A percentile compares a stretch with the other conserved stretches of the same genome.
Conservation (phyloP, 1,140 invertebrate genomes). For the Lucilia cuprina region DNA sequence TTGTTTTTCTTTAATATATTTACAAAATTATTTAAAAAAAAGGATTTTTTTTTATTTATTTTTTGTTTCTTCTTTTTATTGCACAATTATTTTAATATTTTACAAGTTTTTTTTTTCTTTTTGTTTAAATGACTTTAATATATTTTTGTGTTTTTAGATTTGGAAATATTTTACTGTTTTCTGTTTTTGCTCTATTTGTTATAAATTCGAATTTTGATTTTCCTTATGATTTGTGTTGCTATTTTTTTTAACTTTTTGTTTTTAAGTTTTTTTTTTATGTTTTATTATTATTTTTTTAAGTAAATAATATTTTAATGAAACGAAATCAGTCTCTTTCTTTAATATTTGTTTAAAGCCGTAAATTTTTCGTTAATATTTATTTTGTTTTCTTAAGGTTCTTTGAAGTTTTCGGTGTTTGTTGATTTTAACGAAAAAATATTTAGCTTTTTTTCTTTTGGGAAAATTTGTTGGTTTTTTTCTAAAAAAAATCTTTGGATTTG, state of each 20-base stretch:
- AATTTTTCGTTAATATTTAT: conserved; percentile 17
- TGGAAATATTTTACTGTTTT: not conserved
- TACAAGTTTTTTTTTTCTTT: conserved; percentile 39
- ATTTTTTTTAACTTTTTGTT: not conserved
- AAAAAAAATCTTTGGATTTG: conserved; percentile 32
- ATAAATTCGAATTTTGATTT: conserved; percentile 62
- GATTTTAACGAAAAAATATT: conserved; percentile 23
- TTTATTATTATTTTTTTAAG: conserved; percentile 39
- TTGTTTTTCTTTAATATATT: not conserved
- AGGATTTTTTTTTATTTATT: not conserved
- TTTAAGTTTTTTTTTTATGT: conserved; percentile 4
- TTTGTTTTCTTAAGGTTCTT: not conserved
- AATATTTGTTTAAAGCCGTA: conserved; percentile 37
- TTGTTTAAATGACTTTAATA: not conserved
- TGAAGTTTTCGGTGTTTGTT: not conserved
- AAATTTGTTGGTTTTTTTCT: conserved; percentile 27
- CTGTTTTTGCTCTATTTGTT: conserved; percentile 36
- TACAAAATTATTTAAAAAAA: not conserved
- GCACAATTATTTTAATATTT: not conserved
- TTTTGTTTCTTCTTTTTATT: conserved; percentile 43
- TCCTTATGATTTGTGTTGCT: conserved; percentile 8
- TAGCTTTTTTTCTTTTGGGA: conserved; percentile 11
- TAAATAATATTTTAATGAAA: conserved; percentile 46
- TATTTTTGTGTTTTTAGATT: not conserved
- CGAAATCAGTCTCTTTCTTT: conserved; percentile 60